phyloP scores from a whole-genome alignment of 1,140 invertebrate species.

The Saccostrea echinata region DNA sequence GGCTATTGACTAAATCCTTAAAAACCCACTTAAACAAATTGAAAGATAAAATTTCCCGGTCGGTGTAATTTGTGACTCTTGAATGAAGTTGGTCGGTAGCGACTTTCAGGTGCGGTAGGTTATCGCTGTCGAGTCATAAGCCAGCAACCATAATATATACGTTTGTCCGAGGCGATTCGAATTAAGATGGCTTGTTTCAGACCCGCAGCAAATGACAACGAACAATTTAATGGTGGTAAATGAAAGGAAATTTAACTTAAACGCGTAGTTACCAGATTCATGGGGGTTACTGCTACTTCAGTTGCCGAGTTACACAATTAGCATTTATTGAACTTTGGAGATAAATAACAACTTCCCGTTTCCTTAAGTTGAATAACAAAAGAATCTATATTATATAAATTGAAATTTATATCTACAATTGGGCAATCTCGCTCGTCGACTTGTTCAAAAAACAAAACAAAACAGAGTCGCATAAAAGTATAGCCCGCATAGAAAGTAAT shows the following conservation, averaged over 20 bases:
- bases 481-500: no score
- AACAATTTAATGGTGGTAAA: background rate
- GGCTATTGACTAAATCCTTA: constrained; percentile 34
- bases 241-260: constrained; percentile 16
- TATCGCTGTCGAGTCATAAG: constrained; percentile 25
- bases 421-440: no score
- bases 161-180: constrained; percentile 35
- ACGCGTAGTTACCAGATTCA: background rate
- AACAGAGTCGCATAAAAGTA: no score
- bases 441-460: no score
- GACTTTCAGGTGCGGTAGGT: background rate
- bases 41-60: constrained; percentile 36
- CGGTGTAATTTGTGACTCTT: constrained; percentile 28
- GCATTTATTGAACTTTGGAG: no score
- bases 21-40: constrained; percentile 37
- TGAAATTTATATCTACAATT: no score
- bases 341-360: no score
- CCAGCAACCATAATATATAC: background rate
- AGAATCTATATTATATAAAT: no score
- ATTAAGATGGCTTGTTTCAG: background rate
- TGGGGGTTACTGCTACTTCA: background rate
- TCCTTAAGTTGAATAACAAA: no score
- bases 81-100: constrained; percentile 25
- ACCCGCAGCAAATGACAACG: background rate
- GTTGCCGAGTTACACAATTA: background rate